Evolutionary conservation across 2,113 vertebrate species (phyloP).

Genomic region (Alosa alosa): DNA sequence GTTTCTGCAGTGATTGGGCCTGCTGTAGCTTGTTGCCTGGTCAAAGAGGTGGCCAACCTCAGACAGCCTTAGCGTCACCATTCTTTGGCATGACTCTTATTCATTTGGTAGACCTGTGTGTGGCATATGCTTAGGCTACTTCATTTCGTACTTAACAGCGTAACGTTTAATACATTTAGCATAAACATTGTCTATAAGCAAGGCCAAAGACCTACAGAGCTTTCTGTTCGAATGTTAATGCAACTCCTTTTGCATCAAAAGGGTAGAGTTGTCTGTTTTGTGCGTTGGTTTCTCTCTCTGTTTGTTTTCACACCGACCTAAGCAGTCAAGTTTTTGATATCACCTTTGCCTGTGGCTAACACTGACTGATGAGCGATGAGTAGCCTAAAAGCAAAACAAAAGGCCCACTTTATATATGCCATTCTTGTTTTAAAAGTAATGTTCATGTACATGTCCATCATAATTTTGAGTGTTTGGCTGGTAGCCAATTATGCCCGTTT

Average conservation of each 20-base stretch:
- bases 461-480: neutral
- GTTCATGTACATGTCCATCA: neutral
- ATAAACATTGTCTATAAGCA: no score
- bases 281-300: no score
- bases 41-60: neutral
- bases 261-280: no score
- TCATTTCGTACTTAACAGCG: neutral
- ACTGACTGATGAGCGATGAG: neutral
- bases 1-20: neutral
- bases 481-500: neutral
- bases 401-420: neutral
- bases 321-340: no score
- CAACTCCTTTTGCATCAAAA: no score
- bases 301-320: no score
- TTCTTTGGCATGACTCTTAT: neutral
- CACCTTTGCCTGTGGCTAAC: neutral
- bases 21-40: neutral
- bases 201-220: no score
- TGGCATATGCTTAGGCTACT: neutral
- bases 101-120: neutral
- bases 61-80: neutral
- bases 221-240: no score
- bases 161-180: neutral
- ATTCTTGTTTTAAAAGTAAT: neutral
- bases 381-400: neutral